Evolutionary conservation across 2,113 vertebrate genomes (phyloP).

Genomic region (Telmatochromis sp.): DNA sequence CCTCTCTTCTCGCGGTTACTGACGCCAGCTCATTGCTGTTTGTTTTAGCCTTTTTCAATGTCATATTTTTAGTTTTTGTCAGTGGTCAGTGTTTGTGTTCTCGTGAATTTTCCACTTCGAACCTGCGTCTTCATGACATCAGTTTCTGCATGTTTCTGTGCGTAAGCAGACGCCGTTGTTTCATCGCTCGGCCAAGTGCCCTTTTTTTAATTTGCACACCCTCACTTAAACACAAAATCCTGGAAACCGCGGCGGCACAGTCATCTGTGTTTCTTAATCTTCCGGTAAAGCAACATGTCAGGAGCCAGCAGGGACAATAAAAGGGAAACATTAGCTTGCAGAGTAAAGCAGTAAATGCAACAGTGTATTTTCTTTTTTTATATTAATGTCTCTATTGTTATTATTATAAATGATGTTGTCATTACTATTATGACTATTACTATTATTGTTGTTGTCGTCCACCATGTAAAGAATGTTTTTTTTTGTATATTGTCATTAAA

Average conservation of each 20-base stretch:
- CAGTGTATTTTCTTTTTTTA: constrained; percentile 29
- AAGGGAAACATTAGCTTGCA: constrained; percentile 19
- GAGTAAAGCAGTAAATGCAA: constrained; percentile 21
- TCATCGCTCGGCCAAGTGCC: not conserved
- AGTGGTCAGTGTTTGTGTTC: constrained; percentile 54
- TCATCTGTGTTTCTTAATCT: constrained; percentile 22
- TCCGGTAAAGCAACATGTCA: constrained; percentile 13
- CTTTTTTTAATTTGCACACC: constrained; percentile 14
- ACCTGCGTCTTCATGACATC: constrained; percentile 2
- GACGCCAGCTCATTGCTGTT: constrained; percentile 74
- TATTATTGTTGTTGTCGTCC: constrained; percentile 71
- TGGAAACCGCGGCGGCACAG: constrained; percentile 4
- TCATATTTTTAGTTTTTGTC: constrained; percentile 33
- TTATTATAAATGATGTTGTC: constrained; percentile 59
- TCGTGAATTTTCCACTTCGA: constrained; percentile 43
- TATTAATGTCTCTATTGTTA: constrained; percentile 41
- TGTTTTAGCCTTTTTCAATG: constrained; percentile 65
- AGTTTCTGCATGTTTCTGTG: constrained; percentile 28
- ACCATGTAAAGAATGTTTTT: constrained; percentile 68
- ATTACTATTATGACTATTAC: constrained; percentile 67
- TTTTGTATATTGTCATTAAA: constrained; percentile 73
- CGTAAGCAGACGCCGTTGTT: not conserved
- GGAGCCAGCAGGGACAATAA: constrained; percentile 50
- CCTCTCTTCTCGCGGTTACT: constrained; percentile 36
- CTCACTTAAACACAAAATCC: not conserved